These are phyloP conservation scores for Aptenodytes patagonicus DNA, from an alignment of 2,113 vertebrate genomes.

Conservation along the genomic window DNA sequence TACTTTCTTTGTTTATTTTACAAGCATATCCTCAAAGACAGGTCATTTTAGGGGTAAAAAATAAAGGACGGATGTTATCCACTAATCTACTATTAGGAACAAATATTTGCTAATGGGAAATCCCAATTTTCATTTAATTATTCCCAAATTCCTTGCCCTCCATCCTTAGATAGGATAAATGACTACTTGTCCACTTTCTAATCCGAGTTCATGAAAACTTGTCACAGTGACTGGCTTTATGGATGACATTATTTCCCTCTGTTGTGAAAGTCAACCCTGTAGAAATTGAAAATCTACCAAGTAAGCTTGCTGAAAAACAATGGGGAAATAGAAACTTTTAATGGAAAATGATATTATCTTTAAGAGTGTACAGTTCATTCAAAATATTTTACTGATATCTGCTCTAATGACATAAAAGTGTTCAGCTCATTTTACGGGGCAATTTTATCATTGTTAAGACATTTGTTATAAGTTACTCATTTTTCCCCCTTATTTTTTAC, in stretches of 20 bases:
- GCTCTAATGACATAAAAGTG: rapidly evolving
- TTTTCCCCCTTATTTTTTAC: neutral
- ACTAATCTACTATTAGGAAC: neutral
- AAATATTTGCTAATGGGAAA: neutral
- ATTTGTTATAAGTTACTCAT: neutral
- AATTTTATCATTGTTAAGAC: neutral
- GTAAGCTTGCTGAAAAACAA: neutral
- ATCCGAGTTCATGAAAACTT: neutral
- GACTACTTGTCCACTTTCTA: neutral
- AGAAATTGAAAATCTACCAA: neutral
- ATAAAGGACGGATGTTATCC: neutral
- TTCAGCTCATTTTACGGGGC: neutral
- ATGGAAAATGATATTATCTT: neutral
- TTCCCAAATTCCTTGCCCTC: neutral
- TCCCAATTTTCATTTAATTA: neutral
- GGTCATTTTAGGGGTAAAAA: neutral
- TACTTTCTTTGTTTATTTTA: neutral
- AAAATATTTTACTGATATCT: neutral
- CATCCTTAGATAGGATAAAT: neutral
- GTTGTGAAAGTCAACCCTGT: neutral
- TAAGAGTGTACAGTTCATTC: neutral
- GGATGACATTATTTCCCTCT: neutral
- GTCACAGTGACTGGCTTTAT: neutral
- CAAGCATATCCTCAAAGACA: neutral
- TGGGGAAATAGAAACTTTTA: neutral